A percentile compares a stretch with the other conserved stretches of the same genome.
These are phyloP conservation scores for Rhodinocichla rosea DNA, from an alignment of 2,113 vertebrate genomes.

Conservation along the genomic window DNA sequence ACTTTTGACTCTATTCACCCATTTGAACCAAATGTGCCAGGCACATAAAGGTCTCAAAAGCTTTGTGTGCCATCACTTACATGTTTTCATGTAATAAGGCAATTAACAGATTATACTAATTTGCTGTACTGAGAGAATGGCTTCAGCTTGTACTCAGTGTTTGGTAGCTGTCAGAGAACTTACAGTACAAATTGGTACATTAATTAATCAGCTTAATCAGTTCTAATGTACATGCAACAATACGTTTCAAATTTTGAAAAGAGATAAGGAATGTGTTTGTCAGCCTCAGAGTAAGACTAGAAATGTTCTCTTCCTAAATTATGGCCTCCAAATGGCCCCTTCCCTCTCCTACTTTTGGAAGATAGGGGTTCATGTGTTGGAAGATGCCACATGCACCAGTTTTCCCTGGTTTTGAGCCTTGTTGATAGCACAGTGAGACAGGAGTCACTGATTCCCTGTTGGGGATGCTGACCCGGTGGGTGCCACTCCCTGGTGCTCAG, in stretches of 20 bases:
- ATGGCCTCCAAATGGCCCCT: fast-evolving
- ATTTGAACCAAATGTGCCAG: not conserved
- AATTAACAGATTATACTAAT: not conserved
- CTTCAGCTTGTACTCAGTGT: not conserved
- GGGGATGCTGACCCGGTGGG: fast-evolving
- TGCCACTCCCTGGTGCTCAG: fast-evolving
- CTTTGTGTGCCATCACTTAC: not conserved
- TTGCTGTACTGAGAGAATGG: not conserved
- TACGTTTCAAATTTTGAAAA: not conserved
- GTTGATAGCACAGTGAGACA: not conserved
- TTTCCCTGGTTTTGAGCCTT: not conserved
- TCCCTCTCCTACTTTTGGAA: not conserved
- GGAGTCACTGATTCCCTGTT: not conserved
- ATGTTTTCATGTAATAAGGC: not conserved
- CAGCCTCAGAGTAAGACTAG: not conserved
- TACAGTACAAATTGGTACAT: not conserved
- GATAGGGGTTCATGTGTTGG: not conserved
- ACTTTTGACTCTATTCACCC: not conserved
- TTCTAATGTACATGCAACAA: not conserved
- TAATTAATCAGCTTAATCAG: not conserved
- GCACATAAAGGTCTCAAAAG: not conserved
- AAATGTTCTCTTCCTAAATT: not conserved
- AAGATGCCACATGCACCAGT: not conserved
- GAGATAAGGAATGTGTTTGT: not conserved
- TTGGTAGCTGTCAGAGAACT: not conserved